Evolutionary conservation across 2,113 vertebrate species (phyloP).

Genomic region (Agelaius tricolor): DNA sequence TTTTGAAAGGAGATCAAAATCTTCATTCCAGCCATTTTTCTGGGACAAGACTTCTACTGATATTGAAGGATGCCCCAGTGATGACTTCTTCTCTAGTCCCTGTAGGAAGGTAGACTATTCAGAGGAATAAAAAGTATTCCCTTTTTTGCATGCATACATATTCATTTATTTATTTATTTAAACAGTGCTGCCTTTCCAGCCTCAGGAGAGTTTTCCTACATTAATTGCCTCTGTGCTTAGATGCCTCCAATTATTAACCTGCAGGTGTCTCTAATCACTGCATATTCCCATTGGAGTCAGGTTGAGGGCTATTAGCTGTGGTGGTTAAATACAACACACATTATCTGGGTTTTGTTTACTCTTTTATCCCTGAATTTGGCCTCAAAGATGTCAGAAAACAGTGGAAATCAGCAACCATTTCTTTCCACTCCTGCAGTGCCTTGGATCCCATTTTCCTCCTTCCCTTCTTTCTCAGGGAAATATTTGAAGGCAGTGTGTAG

Average conservation of each 20-base stretch:
- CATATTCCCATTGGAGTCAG: constrained; percentile 72
- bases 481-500: neutral
- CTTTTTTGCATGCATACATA: neutral
- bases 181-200: constrained; percentile 22
- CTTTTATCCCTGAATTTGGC: constrained; percentile 57
- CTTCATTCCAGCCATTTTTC: neutral
- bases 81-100: neutral
- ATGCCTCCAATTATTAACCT: constrained; percentile 81
- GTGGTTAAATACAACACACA: constrained; percentile 72
- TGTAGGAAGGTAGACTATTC: neutral
- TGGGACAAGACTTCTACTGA: neutral
- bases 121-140: constrained; percentile 3
- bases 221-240: constrained; percentile 81
- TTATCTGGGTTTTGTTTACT: constrained; percentile 67
- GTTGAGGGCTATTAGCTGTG: constrained; percentile 71
- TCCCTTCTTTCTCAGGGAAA: neutral
- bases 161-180: constrained; percentile 66
- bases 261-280: constrained; percentile 81
- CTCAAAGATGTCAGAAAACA: constrained; percentile 55
- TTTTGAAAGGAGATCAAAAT: neutral
- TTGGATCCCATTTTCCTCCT: neutral
- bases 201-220: constrained; percentile 64
- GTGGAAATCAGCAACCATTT: constrained; percentile 46
- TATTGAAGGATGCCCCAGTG: neutral
- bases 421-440: constrained; percentile 41